phyloP scores from a whole-genome alignment of 2,113 vertebrate species.

The Uropsilus gracilis region DNA sequence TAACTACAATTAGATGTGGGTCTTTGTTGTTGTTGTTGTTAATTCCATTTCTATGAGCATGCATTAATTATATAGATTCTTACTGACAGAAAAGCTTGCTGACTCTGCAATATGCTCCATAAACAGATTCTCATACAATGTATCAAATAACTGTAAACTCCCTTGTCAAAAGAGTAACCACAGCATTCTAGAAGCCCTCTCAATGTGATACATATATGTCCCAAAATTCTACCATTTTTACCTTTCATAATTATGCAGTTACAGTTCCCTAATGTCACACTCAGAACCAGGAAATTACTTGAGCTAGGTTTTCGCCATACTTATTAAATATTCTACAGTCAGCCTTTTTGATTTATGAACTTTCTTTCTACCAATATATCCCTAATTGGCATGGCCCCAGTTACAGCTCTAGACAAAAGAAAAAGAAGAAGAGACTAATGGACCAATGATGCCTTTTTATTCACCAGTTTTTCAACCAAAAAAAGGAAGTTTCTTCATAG shows the following conservation, averaged over 20 bases:
- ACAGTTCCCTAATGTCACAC: neutral
- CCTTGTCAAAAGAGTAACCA: neutral
- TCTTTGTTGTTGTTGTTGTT: no score
- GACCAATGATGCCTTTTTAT: neutral
- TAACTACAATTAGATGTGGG: neutral
- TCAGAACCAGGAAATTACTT: neutral
- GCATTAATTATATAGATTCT: neutral
- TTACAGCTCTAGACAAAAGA: slow-evolving; percentile 19
- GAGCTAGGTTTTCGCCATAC: neutral
- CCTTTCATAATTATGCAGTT: neutral
- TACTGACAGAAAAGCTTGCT: neutral
- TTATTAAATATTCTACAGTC: neutral
- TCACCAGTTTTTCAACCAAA: neutral
- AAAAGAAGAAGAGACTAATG: neutral
- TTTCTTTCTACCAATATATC: neutral
- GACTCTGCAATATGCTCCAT: neutral
- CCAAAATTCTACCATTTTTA: neutral
- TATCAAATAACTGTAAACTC: slow-evolving; percentile 9
- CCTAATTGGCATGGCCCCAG: neutral
- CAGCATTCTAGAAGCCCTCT: neutral
- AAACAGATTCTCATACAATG: neutral
- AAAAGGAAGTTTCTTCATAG: neutral
- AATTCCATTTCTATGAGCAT: neutral
- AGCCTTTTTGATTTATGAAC: neutral
- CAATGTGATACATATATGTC: neutral